phyloP scores from a whole-genome alignment of 2,113 vertebrate species.

The Ammodytes dubius region DNA sequence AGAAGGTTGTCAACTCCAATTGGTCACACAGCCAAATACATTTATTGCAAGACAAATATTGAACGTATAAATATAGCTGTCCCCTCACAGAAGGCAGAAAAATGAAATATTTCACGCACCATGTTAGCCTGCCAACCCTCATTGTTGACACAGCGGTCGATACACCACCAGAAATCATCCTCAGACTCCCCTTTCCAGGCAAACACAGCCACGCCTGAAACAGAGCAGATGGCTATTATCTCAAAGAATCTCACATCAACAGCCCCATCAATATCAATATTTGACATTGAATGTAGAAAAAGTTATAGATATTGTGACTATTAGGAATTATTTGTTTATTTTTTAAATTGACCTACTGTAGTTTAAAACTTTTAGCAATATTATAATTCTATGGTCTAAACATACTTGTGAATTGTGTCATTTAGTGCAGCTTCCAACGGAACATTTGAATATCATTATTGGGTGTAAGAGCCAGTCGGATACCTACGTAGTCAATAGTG shows the following conservation, averaged over 20 bases:
- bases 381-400: not conserved
- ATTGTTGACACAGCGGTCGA: slow-evolving; percentile 93
- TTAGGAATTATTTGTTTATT: not conserved
- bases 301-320: too few relatives aligned
- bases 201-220: slow-evolving; percentile 95
- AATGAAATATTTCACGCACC: slow-evolving; percentile 79
- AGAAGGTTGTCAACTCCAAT: too few relatives aligned
- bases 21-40: too few relatives aligned
- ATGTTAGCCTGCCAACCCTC: slow-evolving; percentile 98
- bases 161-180: slow-evolving; percentile 99
- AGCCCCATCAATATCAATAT: not conserved
- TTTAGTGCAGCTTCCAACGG: not conserved
- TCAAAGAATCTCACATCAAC: not conserved
- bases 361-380: not conserved
- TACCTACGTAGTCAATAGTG: not conserved
- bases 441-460: not conserved
- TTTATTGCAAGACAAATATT: not conserved
- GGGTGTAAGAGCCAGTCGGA: not conserved
- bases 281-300: not conserved
- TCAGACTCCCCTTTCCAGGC: slow-evolving; percentile 99
- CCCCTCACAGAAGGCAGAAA: not conserved
- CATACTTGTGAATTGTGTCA: not conserved
- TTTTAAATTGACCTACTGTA: not conserved
- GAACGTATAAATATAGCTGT: not conserved
- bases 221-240: not conserved